phyloP scores from a whole-genome alignment of 2,113 vertebrate species.

The Psilopsiagon aymara region DNA sequence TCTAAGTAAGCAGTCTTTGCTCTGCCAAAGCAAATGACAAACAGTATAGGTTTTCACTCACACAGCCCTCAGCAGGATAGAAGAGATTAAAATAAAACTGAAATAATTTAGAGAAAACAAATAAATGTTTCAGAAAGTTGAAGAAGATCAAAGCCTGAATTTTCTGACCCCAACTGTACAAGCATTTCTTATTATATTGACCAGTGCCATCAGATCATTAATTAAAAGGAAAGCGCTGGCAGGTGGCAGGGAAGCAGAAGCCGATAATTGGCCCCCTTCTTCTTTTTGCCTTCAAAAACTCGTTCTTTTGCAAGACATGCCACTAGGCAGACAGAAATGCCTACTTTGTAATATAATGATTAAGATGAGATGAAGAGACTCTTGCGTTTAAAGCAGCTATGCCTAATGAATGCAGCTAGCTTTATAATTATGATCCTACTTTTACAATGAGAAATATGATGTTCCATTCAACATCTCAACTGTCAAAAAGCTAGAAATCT shows the following conservation, averaged over 20 bases:
- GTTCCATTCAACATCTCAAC: constrained; percentile 66
- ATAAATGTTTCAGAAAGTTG: constrained; percentile 88
- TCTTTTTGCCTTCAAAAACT: constrained; percentile 84
- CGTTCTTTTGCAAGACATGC: constrained; percentile 89
- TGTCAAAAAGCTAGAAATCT: constrained; percentile 69
- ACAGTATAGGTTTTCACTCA: constrained; percentile 76
- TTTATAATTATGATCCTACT: constrained; percentile 77
- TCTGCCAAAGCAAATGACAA: constrained; percentile 78
- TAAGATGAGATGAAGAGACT: constrained; percentile 92
- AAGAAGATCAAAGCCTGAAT: constrained; percentile 85
- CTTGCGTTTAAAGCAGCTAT: constrained; percentile 72
- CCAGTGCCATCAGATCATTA: constrained; percentile 92
- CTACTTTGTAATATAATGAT: constrained; percentile 96
- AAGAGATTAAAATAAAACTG: constrained; percentile 84
- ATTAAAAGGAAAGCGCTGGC: constrained; percentile 96
- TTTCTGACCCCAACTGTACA: constrained; percentile 89
- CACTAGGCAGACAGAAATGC: constrained; percentile 93
- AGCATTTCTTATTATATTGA: constrained; percentile 93
- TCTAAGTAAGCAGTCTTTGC: constrained; percentile 80
- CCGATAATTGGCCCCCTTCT: constrained; percentile 97
- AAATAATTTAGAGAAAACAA: constrained; percentile 86
- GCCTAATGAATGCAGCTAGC: constrained; percentile 83
- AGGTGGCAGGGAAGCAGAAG: constrained; percentile 92
- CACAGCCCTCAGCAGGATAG: constrained; percentile 75
- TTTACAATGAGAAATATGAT: constrained; percentile 68